Conservation (phyloP, 2,113 vertebrate species). For the Alouatta palliata region DNA sequence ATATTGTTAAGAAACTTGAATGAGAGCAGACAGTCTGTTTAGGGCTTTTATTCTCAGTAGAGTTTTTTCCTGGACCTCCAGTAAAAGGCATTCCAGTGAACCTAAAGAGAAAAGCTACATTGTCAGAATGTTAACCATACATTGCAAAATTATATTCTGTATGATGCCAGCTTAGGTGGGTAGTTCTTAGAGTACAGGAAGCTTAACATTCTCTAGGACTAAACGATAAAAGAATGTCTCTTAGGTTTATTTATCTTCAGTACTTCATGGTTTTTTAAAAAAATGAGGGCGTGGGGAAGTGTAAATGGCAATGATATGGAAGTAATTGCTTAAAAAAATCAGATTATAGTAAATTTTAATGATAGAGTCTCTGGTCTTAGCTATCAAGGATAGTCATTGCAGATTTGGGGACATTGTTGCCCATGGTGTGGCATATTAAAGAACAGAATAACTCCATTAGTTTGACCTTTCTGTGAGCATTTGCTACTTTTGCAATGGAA, state of each 20-base stretch:
- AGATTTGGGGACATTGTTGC: conserved; percentile 17
- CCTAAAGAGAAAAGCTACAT: neutral
- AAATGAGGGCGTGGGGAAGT: neutral
- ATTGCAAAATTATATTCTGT: neutral
- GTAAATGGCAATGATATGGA: neutral
- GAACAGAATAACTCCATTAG: neutral
- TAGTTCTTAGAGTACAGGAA: neutral
- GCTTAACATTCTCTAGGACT: neutral
- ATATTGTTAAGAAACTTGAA: neutral
- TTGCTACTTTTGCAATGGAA: conserved; percentile 49
- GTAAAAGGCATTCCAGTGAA: neutral
- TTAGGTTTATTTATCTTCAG: neutral
- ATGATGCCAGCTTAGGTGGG: neutral
- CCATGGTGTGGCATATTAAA: neutral
- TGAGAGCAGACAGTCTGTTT: neutral
- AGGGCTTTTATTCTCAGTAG: neutral
- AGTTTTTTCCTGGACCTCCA: conserved; percentile 7
- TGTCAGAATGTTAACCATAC: neutral
- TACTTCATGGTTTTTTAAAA: neutral
- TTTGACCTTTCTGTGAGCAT: conserved; percentile 39
- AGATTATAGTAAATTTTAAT: neutral
- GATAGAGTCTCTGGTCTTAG: neutral
- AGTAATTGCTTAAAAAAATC: neutral
- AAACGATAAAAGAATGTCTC: neutral
- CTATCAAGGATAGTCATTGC: neutral